Conservation (phyloP, 2,797 vertebrate genomes). For the Podargus strigoides region DNA sequence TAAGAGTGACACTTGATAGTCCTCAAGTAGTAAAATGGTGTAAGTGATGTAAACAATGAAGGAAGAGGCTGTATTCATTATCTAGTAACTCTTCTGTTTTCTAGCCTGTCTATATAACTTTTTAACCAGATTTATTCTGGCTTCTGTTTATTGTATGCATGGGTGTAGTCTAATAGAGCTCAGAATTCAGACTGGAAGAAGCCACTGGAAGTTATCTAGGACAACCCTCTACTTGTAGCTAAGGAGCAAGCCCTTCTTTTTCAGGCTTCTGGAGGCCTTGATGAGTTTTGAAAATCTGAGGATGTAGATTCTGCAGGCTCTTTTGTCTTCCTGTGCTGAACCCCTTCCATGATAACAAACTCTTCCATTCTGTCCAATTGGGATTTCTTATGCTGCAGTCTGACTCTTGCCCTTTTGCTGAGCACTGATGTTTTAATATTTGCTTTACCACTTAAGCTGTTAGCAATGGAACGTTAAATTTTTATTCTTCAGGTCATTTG, state of each 20-base stretch:
- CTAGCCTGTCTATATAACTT: neutral
- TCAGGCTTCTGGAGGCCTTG: neutral
- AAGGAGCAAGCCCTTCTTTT: too few species aligned
- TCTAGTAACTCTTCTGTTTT: neutral
- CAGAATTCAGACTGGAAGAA: neutral
- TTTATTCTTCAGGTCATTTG: neutral
- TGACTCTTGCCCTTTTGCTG: neutral
- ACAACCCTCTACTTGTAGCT: neutral
- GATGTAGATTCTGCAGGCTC: neutral
- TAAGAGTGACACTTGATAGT: neutral
- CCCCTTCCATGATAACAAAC: neutral
- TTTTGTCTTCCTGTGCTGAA: neutral
- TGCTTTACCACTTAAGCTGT: neutral
- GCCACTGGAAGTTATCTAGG: neutral
- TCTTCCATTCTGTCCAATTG: neutral
- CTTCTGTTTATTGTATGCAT: neutral
- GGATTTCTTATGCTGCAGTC: neutral
- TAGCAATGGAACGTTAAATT: neutral
- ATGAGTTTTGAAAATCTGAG: neutral
- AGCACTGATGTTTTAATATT: neutral
- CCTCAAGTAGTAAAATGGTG: neutral
- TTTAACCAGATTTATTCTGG: neutral
- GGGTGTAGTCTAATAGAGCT: neutral
- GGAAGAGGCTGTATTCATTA: neutral
- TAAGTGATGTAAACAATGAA: neutral